Evolutionary conservation across 2,113 vertebrate genomes (phyloP), one percentile per base, ranked within the genome.

Genomic region (Sciurus niger): DNA sequence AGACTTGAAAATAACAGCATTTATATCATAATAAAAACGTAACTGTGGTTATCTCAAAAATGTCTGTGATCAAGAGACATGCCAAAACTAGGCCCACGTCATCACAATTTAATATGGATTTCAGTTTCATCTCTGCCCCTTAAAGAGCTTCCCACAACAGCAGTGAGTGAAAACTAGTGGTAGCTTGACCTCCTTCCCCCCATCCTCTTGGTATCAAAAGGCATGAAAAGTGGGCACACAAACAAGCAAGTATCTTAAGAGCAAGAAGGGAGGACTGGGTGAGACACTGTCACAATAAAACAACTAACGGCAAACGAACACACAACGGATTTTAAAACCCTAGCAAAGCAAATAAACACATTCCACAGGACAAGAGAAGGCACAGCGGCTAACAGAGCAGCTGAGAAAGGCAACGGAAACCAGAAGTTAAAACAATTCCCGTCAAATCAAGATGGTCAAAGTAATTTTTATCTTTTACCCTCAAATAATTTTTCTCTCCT

Each of bases 201-300:
- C 55, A 60, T 22, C 14, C 55, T 77, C 6, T n/a, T 32, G 58
- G 43, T 65, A 82, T 65, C 58, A 65, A 92, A 83, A 53, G 28
- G 8, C 68, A 82, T 77, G 84, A 77, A 85, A 96, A 89, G 70
- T 0, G 58, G 34, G 46, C 80, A 63, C 12, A 53, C 25, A 73
- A 68, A 89, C 17, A n/a, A 95, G 48, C 18, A 94, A 30, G 58
- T 43, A 79, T 92, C 53, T 92, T 77, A 86, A 90, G 24, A 74
- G 34, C 24, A 40, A n/a, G 34, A 85, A 84, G 12, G 30, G 24
- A 43, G 46, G 74, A 84, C 8, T 55, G 48, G 73, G 9, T 40
- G 40, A 87, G 53, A 60, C 18, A 55, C 37, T 13, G 10, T 30
- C 48, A n/a, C 48, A 70, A 32, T 24, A 84, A 83, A 83, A 58